Evolutionary conservation across 2,888 invertebrate species (phyloP), one percentile per base, ranked within the genome.

Genomic region (Diplolepis rosae): DNA sequence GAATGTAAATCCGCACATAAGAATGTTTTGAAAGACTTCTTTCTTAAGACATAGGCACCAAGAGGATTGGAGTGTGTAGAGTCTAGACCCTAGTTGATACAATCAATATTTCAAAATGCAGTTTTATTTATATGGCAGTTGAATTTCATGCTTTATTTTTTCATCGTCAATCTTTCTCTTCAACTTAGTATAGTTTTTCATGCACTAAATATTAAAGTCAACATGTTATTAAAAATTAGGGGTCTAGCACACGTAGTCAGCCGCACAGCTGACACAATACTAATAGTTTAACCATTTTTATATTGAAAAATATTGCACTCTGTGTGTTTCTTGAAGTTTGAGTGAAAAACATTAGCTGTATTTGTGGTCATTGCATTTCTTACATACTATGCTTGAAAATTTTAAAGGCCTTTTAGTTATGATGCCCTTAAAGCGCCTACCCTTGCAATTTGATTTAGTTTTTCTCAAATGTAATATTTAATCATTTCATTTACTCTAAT

Each of bases 221-320:
- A 45, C 32, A 24, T 50, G 66, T 71, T 70, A 69, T 69, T 68
- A 70, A 71, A 75, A 75, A 77, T 74, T 76, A 79, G 78, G 83
- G 83, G 82, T 83, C 83, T 84, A 82, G 82, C 75, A 81, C 72
- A 81, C 75, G 74, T 78, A 83, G 83, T 88, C 87, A 88, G 87
- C 86, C 88, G 87, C 86, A 87, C 87, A 88, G 80, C 83, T 85
- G 85, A 82, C 79, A 80, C 77, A 78, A 73, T 81, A 81, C 70
- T 82, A 79, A 82, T 80, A 77, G 77, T 66, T 66, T 52, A 51
- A 39, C 15, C 48, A 28, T 68, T 50, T 51, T 61, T 48, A 24
- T 18, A 18, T 39, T 15, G 28, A 54, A 56, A 2, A 13, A 56
- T 24, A 35, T 22, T 35, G 22, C 32, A 35, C 18, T 45, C 3